Conservation (phyloP, 2,113 vertebrate species). For the Calidris pugnax region DNA sequence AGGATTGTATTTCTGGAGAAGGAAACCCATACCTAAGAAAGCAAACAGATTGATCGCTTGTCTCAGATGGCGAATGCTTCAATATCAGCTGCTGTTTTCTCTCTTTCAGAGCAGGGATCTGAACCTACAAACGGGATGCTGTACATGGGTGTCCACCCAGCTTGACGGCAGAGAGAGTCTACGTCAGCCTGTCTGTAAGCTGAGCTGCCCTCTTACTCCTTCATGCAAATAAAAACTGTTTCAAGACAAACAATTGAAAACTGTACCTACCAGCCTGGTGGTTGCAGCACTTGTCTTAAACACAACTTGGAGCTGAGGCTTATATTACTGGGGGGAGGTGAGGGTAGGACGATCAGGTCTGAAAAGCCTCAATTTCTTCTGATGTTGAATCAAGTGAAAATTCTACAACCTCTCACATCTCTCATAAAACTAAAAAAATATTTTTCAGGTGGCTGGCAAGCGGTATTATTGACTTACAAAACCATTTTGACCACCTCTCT, state of each 20-base stretch:
- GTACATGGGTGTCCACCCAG: no score
- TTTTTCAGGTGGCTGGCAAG: background rate
- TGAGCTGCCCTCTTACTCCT: background rate
- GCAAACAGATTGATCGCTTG: fast-evolving
- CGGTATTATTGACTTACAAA: background rate
- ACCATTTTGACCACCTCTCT: background rate
- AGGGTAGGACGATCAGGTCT: background rate
- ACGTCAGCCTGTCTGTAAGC: background rate
- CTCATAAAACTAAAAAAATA: background rate
- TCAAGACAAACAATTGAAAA: background rate
- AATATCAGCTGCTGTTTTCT: background rate
- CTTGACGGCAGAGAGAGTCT: background rate
- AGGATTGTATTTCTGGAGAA: background rate
- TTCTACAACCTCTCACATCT: background rate
- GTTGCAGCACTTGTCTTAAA: background rate
- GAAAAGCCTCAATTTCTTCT: background rate
- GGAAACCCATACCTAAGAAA: background rate
- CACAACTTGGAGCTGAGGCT: background rate
- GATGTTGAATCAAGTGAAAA: background rate
- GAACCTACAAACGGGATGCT: background rate
- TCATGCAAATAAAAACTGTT: background rate
- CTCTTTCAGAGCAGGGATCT: background rate
- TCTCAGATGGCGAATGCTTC: background rate
- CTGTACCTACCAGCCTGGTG: background rate
- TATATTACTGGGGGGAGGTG: fast-evolving